Percentiles rank a stretch among this genome's conserved stretches.
These are phyloP conservation scores for Meloidogyne floridensis DNA, from an alignment of 1,140 invertebrate genomes.

Conservation along the genomic window DNA sequence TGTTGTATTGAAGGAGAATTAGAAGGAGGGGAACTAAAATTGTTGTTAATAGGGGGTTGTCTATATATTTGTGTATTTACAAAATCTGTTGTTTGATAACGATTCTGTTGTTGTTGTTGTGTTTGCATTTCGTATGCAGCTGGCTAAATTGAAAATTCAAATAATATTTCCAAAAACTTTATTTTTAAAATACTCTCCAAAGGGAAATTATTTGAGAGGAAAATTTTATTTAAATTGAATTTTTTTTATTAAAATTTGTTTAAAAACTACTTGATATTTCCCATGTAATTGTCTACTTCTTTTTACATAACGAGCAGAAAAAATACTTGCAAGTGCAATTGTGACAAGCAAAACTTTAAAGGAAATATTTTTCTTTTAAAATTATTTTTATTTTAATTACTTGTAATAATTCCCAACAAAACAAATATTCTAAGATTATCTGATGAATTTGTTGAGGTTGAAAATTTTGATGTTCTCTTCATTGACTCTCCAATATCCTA, in stretches of 20 bases:
- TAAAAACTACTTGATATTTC: constrained; percentile 27
- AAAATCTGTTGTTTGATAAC: background rate
- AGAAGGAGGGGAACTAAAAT: background rate
- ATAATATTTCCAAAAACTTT: background rate
- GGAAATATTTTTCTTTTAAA: background rate
- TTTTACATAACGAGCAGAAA: constrained; percentile 32
- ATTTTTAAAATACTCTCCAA: background rate
- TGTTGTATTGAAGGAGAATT: background rate
- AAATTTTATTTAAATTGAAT: too few relatives aligned
- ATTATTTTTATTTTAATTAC: background rate
- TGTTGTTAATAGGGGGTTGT: background rate
- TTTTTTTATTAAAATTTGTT: too few relatives aligned
- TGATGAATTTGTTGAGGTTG: background rate
- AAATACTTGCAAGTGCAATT: constrained; percentile 29
- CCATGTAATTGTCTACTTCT: constrained; percentile 37
- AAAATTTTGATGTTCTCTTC: constrained; percentile 13
- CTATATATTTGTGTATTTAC: constrained; percentile 1
- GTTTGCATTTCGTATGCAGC: constrained; percentile 31
- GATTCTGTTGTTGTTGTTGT: background rate
- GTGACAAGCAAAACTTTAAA: constrained; percentile 30
- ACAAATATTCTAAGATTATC: constrained; percentile 17
- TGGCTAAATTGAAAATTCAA: background rate
- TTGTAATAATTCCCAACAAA: constrained; percentile 15
- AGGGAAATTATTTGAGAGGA: too few relatives aligned
- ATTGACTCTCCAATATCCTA: constrained; percentile 1